Evolutionary conservation across 2,888 invertebrate genomes (phyloP), one percentile per base, ranked within the genome.

Genomic region (Eupeodes latifasciatus): DNA sequence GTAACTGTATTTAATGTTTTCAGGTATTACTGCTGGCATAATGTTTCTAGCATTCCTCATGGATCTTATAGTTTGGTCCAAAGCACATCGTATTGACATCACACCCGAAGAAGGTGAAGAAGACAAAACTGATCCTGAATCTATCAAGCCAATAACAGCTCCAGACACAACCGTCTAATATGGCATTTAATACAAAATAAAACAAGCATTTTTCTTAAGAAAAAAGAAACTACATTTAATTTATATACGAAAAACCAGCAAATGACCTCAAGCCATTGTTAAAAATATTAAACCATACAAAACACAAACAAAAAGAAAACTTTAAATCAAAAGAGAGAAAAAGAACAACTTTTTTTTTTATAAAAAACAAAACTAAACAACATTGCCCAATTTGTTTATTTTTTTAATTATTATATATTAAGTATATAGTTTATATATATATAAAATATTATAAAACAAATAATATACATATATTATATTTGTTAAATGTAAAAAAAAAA

Each of bases 11-110:
- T 64, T 1, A 64, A 90, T 72, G 84, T 81, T 93, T 93, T 0
- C 93, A 98, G 98, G 98, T 91, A 96, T 97, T 80, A 98, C 98
- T 0, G 97, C 97, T 72, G 96, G 96, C 44, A 96, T 98, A 88
- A 96, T 98, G 95, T 95, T 97, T 91, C 94, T 97, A 80, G 98
- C 98, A 82, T 98, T 98, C 93, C 94, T 98, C 90, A 97, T 98
- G 94, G 98, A 98, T 94, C 93, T 98, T 91, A 95, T 98, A 72
- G 98, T 98, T 44, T 98, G 97, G 97, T 96, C 96, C 92, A 97
- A 97, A 93, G 98, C 98, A 61, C 96, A 96, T 78, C 96, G 96
- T 91, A 98, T 98, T 91, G 95, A 95, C 92, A 95, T 95, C 93
- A 95, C 95, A 91, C 95, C 95, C 0, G 91, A 91, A 81, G 92